Evolutionary conservation across 2,113 vertebrate genomes (phyloP).

Genomic region (Lates calcarifer): DNA sequence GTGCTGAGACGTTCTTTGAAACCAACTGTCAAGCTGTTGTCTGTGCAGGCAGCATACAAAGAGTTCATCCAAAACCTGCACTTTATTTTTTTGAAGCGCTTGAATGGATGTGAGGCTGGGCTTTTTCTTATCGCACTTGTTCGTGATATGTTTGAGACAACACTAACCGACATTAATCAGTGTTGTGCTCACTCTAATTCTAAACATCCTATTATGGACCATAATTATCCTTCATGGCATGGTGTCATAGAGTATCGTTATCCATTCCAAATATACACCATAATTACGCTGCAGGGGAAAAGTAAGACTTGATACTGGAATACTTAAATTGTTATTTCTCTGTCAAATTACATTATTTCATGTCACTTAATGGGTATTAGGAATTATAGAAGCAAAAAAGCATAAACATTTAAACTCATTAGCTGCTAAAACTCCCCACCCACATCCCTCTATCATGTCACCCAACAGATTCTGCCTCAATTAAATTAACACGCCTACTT

Average conservation of each 20-base stretch:
- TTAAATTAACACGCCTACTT: conserved; percentile 67
- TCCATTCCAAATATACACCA: background rate
- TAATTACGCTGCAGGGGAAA: conserved; percentile 9
- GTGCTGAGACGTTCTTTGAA: conserved; percentile 83
- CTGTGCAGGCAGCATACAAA: conserved; percentile 81
- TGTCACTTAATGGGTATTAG: conserved; percentile 56
- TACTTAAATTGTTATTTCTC: conserved; percentile 41
- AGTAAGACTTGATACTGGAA: background rate
- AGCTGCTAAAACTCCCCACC: conserved; percentile 58
- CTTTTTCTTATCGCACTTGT: conserved; percentile 31
- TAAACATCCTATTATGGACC: background rate
- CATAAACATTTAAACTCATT: conserved; percentile 63
- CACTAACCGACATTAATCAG: conserved; percentile 15
- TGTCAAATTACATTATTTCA: conserved; percentile 67
- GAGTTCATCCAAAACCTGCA: conserved; percentile 73
- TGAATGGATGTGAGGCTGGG: conserved; percentile 37
- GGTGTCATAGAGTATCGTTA: conserved; percentile 8
- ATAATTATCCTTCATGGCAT: background rate
- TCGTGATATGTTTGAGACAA: conserved; percentile 20
- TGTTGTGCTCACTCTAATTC: background rate
- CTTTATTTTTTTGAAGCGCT: conserved; percentile 56
- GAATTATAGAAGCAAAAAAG: conserved; percentile 56
- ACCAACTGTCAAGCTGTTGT: conserved; percentile 84
- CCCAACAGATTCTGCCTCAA: conserved; percentile 57
- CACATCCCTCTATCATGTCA: conserved; percentile 62